Base-by-base conservation (phyloP, 1,140 invertebrate species). In the Drosophila pachea region DNA sequence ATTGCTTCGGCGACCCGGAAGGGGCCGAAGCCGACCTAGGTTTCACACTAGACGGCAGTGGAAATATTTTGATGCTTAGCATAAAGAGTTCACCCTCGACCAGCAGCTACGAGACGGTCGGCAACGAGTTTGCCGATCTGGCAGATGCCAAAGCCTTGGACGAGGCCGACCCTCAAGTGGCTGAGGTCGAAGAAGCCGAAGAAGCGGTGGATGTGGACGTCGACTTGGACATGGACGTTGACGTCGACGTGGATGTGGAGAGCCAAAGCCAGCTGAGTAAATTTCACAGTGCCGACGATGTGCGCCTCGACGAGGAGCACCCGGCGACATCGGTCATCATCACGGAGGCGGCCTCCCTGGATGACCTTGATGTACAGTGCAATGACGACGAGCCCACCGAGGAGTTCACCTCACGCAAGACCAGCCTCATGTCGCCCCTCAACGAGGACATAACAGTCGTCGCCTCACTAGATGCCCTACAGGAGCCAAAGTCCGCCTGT, bases 401-500 rank as follows among this genome's bases (percentile, higher is more conserved):
- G 50, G 87, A 89, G 52, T 82, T 87, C 11, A 87, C 76, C 52
- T 88, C 87, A 11, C 76, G 87, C 12, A 90, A 90, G 38, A 88
- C 87, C 6, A 86, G 83, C 42, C 75, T 88, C 5, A 88, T 89
- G 75, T 87, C 86, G 12, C 83, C 88, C 1, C 68, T 89, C 7
- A 87, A 88, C 45, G 88, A 89, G 22, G 87, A 89, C 31, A 88
- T 88, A 48, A 83, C 88, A 0, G 84, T 86, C n/a, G 81, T 87
- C 11, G 86, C 78, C 16, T 78, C 86, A 0, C 53, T 89, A 38
- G 89, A 90, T 53, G 89, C 89, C 69, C 87, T 87, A 90, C 89
- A 89, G 50, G 88, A 89, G 65, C 89, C 89, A 8, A 89, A 91
- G 61, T 93, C 93, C 0, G 90, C 91, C 29, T 95, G 95, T 68